Evolutionary conservation across 2,113 vertebrate species (phyloP).

Genomic region (Centropus bengalensis): DNA sequence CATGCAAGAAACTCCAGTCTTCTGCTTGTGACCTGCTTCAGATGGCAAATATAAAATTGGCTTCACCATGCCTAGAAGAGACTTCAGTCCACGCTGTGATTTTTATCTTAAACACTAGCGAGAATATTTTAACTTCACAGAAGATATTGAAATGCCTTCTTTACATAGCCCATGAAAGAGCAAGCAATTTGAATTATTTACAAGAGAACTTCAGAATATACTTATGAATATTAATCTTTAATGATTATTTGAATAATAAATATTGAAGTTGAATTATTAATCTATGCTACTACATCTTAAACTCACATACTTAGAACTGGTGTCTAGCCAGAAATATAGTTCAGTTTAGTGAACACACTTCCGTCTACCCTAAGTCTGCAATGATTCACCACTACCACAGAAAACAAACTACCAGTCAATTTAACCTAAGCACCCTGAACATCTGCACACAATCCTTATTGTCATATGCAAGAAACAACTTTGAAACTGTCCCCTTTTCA

Average conservation of each 20-base stretch:
- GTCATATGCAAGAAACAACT: background rate
- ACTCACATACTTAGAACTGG: background rate
- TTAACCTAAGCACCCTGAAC: background rate
- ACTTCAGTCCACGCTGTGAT: background rate
- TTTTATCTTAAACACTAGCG: background rate
- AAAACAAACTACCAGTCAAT: background rate
- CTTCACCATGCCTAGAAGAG: background rate
- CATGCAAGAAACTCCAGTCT: background rate
- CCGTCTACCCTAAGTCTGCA: background rate
- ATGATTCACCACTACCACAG: background rate
- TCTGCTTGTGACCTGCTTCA: background rate
- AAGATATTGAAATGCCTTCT: background rate
- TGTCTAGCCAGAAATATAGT: background rate
- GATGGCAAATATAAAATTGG: background rate
- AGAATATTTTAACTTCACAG: background rate
- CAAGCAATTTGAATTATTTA: background rate
- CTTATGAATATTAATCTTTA: too few species aligned
- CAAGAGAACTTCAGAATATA: too few species aligned
- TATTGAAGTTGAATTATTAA: too few species aligned
- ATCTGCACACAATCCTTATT: background rate
- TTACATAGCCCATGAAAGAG: background rate
- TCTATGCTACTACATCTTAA: fast-evolving
- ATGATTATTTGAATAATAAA: too few species aligned
- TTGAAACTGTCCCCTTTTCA: background rate
- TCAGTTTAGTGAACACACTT: background rate